Evolutionary conservation across 1,140 invertebrate genomes (phyloP), one percentile per base, ranked within the genome.

Genomic region (Eriocheir sinensis): DNA sequence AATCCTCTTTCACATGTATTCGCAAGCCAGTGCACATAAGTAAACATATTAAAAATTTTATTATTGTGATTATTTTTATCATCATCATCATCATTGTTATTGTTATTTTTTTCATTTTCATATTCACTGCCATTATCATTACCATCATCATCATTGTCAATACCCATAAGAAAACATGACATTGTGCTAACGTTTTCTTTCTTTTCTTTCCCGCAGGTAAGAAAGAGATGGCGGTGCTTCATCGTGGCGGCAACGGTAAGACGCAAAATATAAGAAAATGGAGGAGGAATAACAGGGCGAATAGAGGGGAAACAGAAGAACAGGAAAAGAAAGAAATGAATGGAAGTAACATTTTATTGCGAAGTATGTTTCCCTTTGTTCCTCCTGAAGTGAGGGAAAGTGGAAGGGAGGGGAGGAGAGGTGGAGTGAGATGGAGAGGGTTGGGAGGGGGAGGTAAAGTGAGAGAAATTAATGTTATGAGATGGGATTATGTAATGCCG

Each of bases 151-250:
- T n/a, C n/a, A n/a, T n/a, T n/a, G n/a, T n/a, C n/a, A n/a, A n/a
- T n/a, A n/a, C n/a, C n/a, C n/a, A n/a, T n/a, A n/a, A n/a, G n/a
- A n/a, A n/a, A n/a, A n/a, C n/a, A n/a, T n/a, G n/a, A n/a, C n/a
- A n/a, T 48, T 48, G 44, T 72, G 27, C n/a, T 72, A 72, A 72
- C 44, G 4, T 4, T 72, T n/a, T n/a, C 8, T n/a, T 8, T 72
- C 44, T 72, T n/a, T 72, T 72, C 21, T n/a, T 72, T 72, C 60
- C n/a, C n/a, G 60, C 60, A 72, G 60, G 60, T 72, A 72, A 72
- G 60, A n/a, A n/a, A 72, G 6, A 21, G n/a, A 1, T 72, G 60
- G 21, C 12, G n/a, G n/a, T 12, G 60, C 17, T 72, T 21, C 6
- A n/a, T 2, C 60, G 60, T 21, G 27, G 8, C 6, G 60, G 60